Evolutionary conservation across 92 coral and sea anemone species (phyloP), one percentile per base, ranked within the genome.

Genomic region (Anthopleura xanthogrammica): DNA sequence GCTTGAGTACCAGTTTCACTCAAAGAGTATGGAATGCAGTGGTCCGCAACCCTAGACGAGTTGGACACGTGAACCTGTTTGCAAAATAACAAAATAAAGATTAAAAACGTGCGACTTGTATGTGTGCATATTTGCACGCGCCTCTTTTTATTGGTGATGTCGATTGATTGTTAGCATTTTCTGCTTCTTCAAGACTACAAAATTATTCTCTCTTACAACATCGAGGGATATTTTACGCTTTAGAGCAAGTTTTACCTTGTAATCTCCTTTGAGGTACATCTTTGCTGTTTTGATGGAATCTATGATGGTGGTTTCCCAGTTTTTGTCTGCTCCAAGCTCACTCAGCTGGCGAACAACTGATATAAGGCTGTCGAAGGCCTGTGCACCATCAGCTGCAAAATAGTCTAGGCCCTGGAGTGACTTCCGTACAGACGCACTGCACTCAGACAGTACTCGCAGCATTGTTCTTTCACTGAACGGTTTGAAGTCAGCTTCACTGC

Each of bases 351-450:
- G 86, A 40, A 71, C 82, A 0, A 84, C 41, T 7, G 52, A 57
- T 0, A 50, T 19, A 1, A 88, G 79, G 40, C 64, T 79, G 39
- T 88, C 88, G 79, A 88, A 88, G 20, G 88, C 79, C 19, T 74
- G 78, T 7, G 86, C 76, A 20, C 91, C 86, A 2, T 78, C 86
- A 12, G 88, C 89, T 5, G 85, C 82, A 74, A 79, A 83, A 48
- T 88, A 80, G 58, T 88, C 82, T 14, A 88, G 60, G 6, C 91
- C 91, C 62, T 84, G 85, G 2, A 84, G 87, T 7, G 85, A 88
- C 48, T 79, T 77, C 46, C 85, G 58, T 52, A 87, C 90, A 12
- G 77, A 70, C 3, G 90, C 88, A 54, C 83, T 83, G 87, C 90
- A 87, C 52, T 76, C 62, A 20, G 90, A 68, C 41, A 87, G 55